Evolutionary conservation across 2,888 invertebrate genomes (phyloP).

Genomic region (Drosophila pegasa): DNA sequence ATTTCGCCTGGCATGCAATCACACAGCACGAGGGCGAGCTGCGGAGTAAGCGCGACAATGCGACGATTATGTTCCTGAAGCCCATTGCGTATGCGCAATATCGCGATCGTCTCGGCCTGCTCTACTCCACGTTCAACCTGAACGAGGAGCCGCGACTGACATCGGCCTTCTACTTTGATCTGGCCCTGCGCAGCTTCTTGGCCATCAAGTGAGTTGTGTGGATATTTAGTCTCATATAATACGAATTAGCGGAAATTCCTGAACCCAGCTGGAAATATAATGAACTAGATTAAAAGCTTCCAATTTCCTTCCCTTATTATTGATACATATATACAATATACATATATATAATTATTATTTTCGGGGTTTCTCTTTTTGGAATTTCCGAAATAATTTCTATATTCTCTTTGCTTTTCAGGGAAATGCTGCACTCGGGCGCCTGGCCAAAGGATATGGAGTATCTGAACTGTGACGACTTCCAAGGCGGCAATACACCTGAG

Average conservation of each 20-base stretch:
- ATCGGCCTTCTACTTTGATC: constrained; percentile 95
- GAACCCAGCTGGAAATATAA: too few species aligned
- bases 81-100: constrained; percentile 89
- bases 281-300: background rate
- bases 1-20: constrained; percentile 95
- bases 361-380: background rate
- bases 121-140: constrained; percentile 90
- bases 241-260: too few species aligned
- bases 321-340: too few species aligned
- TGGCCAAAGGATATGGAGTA: constrained; percentile 91
- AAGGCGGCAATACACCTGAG: constrained; percentile 91
- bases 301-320: background rate
- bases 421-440: constrained; percentile 89
- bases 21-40: constrained; percentile 91
- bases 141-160: constrained; percentile 90
- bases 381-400: background rate
- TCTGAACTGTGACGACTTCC: constrained; percentile 91
- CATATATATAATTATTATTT: background rate
- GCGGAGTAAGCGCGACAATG: constrained; percentile 91
- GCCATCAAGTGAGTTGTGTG: constrained; percentile 88
- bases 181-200: constrained; percentile 90
- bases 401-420: constrained; percentile 84
- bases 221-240: background rate
- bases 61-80: constrained; percentile 90
- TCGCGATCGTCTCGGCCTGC: constrained; percentile 89